Evolutionary conservation across 2,888 invertebrate species (phyloP), one percentile per base, ranked within the genome.

Genomic region (Allophyes oxyacanthae): DNA sequence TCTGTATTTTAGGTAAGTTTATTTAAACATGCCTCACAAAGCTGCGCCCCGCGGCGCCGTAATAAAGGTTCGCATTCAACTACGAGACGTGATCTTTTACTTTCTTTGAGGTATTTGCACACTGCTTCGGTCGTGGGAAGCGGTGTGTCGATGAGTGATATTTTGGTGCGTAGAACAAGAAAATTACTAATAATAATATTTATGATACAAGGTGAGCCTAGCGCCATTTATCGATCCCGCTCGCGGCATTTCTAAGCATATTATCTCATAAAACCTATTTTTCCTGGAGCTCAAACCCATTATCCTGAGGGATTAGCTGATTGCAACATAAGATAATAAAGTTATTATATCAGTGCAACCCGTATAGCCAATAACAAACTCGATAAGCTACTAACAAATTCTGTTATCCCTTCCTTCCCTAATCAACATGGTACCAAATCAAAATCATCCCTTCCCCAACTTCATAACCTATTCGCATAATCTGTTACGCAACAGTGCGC

Each of bases 11-110:
- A 58, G 63, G 66, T 40, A 50, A 54, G 62, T 75, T 74, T 75
- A 75, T 66, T 66, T 69, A 70, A 66, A 60, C 63, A 66, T 42
- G 48, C 40, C 25, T 20, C 57, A 62, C 57, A 66, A 72, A 70
- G 70, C 61, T 42, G 33, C 41, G 13, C 75, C 46, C 73, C 50
- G 49, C 58, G 59, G 73, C 64, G 60, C 33, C 59, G 60, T 73
- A 75, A 73, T 75, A 75, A 75, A 64, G 75, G 73, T 61, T 64
- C 62, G 42, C 53, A 55, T 75, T 73, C 75, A 63, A 72, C 71
- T 71, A 64, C 50, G 58, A 67, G 64, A 61, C 62, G 74, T 57
- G 75, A 74, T 71, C 72, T 70, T 70, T 72, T 52, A 54, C 58
- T 62, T 64, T 52, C 26, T 32, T 40, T 32, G 68, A 50, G 75